These are phyloP conservation scores for Aplidium turbinatum DNA, from an alignment of 23 tunicate species.

Conservation along the genomic window DNA sequence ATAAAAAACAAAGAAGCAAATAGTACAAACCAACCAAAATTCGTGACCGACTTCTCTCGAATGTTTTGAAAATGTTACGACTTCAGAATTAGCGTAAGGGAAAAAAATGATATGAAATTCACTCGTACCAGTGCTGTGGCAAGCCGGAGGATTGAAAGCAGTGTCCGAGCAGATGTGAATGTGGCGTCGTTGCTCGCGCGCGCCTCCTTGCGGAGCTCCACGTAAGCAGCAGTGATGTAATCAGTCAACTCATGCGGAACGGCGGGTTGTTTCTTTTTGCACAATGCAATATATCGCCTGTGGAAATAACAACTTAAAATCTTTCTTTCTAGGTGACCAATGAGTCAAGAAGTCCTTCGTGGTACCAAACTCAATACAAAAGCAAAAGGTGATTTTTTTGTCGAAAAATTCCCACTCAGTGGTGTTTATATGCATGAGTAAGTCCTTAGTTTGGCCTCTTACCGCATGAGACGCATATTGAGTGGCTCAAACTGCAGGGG, in stretches of 20 bases:
- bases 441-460: neutral
- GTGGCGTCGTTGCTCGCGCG: slow-evolving; percentile 90
- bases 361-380: no score
- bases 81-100: no score
- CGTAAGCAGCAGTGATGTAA: slow-evolving; percentile 98
- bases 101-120: no score
- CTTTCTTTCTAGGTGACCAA: neutral
- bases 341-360: no score
- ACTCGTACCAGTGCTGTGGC: slow-evolving; percentile 91
- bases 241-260: slow-evolving; percentile 87
- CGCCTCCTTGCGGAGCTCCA: slow-evolving; percentile 96
- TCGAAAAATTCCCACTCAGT: no score
- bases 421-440: no score
- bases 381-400: no score
- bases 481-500: slow-evolving; percentile 81
- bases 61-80: no score
- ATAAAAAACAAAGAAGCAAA: no score
- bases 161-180: slow-evolving; percentile 96
- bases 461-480: slow-evolving; percentile 92
- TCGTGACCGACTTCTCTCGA: no score
- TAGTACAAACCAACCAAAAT: no score
- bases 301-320: neutral
- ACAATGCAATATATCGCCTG: slow-evolving; percentile 91
- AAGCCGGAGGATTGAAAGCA: slow-evolving; percentile 84
- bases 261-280: slow-evolving; percentile 87